Base-by-base conservation (phyloP, 2,888 invertebrate species). In the Synanthedon myopaeformis region DNA sequence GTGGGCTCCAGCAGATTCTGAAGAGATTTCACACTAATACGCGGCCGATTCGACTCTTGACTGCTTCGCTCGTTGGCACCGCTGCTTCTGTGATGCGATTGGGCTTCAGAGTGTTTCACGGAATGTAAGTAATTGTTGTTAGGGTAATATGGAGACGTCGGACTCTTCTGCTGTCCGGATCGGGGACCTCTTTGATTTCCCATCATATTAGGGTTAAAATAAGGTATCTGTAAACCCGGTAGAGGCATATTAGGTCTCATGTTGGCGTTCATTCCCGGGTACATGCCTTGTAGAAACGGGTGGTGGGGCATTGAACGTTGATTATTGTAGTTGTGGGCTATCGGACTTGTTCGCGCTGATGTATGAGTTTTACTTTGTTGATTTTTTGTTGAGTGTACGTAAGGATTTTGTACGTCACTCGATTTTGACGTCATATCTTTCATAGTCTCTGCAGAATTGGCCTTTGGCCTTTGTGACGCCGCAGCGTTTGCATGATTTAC, bases 21-120 rank as follows among this genome's bases (percentile, higher is more conserved):
- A 59, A 91, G 80, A 23, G 91, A 90, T 70, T 90, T 91, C 57
- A 90, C 90, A 69, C 89, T 90, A 56, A 90, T 89, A 61, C 91
- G 80, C 48, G 91, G 91, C 57, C 90, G 89, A 59, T 89, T 83
- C 50, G 87, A 82, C 61, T 84, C 81, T 62, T 83, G 78, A 19
- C 79, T 75, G 10, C 4, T 49, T 14, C 45, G 45, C 10, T 17
- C 23, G 19, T 76, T 62, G 54, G 75, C 58, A 56, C 78, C 71
- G 56, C 70, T 70, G 55, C 76, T 74, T 52, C 79, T 60, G 56
- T 76, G 74, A 14, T 72, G 72, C 3, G 63, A 61, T 28, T 64
- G 61, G 17, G 59, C 51, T 54, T 82, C 82, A 1, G 75, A 61
- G 13, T 81, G 83, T 63, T 84, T 82, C 58, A 77, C 67, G 12